Conservation (phyloP, 2,888 invertebrate species). For the Bombylius discolor region DNA sequence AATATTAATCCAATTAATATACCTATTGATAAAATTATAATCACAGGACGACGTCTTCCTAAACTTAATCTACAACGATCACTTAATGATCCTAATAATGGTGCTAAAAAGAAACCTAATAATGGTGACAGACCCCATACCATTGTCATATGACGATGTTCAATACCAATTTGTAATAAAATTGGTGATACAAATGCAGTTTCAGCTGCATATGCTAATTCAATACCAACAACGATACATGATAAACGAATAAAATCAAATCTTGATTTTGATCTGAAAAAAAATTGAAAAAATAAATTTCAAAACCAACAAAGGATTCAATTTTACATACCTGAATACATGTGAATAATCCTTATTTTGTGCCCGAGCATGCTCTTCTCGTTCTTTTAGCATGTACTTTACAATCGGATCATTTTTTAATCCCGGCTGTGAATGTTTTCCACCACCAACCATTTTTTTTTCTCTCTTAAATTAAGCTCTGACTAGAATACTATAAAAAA, state of each 20-base stretch:
- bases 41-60: conserved; percentile 48
- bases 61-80: conserved; percentile 43
- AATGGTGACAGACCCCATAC: conserved; percentile 37
- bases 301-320: neutral
- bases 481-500: neutral
- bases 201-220: conserved; percentile 53
- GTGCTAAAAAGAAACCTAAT: conserved; percentile 34
- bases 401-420: conserved; percentile 31
- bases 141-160: conserved; percentile 45
- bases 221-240: conserved; percentile 41
- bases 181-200: conserved; percentile 54
- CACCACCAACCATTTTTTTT: conserved; percentile 29
- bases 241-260: conserved; percentile 31
- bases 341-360: conserved; percentile 35
- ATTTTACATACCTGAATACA: conserved; percentile 25
- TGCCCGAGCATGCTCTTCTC: conserved; percentile 31
- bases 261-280: conserved; percentile 23
- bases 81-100: conserved; percentile 43
- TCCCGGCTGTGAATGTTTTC: conserved; percentile 10
- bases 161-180: conserved; percentile 46
- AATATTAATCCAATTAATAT: conserved; percentile 44
- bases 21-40: conserved; percentile 43
- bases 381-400: conserved; percentile 31
- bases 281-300: too few species aligned
- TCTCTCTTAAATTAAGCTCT: neutral